A percentile compares a stretch with the other conserved stretches of the same genome.
phyloP scores from a whole-genome alignment of 2,797 vertebrate genomes.

The Orientallactaga sibirica region DNA sequence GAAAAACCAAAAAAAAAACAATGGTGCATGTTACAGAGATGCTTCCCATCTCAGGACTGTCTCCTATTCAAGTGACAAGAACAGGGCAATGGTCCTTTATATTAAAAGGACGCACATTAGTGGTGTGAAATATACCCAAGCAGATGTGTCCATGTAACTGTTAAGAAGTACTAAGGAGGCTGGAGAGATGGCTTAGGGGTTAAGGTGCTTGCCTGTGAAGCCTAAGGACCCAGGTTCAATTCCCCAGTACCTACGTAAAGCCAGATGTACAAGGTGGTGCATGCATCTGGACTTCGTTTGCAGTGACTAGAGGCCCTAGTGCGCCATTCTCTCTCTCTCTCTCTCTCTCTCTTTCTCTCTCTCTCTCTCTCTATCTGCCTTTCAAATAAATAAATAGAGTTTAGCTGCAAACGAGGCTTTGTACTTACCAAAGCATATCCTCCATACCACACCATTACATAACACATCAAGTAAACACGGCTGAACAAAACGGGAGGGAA shows the following conservation, averaged over 20 bases:
- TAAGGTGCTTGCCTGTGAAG: too few species aligned
- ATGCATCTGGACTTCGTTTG: too few species aligned
- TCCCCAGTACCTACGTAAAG: too few species aligned
- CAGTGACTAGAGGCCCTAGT: too few species aligned
- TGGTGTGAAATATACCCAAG: neutral
- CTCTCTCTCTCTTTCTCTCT: too few species aligned
- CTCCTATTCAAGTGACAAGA: constrained; percentile 12
- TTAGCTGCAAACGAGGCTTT: constrained; percentile 26
- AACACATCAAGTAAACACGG: constrained; percentile 33
- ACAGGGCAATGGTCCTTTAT: constrained; percentile 1
- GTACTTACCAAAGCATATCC: constrained; percentile 53
- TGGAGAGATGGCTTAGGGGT: too few species aligned
- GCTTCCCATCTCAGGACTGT: neutral
- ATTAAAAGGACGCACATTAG: neutral
- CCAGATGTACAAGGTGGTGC: too few species aligned
- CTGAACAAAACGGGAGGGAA: constrained; percentile 39
- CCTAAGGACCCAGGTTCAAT: too few species aligned
- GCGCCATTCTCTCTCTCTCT: too few species aligned
- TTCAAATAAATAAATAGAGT: too few species aligned
- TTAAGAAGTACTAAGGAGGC: neutral
- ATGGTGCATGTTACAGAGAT: neutral
- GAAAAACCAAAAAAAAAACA: too few species aligned
- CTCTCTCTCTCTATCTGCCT: too few species aligned
- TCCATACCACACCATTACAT: constrained; percentile 33
- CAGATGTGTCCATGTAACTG: neutral